phyloP scores from a whole-genome alignment of 1,140 invertebrate genomes.

The Thrips palmi region DNA sequence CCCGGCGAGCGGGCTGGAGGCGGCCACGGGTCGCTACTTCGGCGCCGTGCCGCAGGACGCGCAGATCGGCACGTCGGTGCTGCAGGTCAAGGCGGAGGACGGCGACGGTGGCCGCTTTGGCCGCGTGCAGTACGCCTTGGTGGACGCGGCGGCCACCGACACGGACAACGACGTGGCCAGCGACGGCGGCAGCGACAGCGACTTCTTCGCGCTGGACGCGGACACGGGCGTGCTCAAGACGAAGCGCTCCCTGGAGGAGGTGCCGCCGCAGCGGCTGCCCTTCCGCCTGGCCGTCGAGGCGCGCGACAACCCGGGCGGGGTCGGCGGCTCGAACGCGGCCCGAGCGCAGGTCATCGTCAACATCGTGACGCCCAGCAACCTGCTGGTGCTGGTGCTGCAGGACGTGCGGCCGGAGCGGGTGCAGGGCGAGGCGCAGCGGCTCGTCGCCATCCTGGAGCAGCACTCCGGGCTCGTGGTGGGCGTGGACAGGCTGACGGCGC shows the following conservation, averaged over 20 bases:
- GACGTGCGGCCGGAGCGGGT: conserved; percentile 52
- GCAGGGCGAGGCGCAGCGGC: conserved; percentile 37
- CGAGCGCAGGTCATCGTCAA: conserved; percentile 43
- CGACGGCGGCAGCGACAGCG: conserved; percentile 35
- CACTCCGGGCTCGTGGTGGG: conserved; percentile 53
- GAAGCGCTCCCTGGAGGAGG: conserved; percentile 44
- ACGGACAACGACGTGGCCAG: conserved; percentile 49
- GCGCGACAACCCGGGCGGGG: conserved; percentile 45
- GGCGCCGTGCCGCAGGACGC: conserved; percentile 48
- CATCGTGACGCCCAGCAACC: conserved; percentile 32
- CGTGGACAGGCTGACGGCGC: conserved; percentile 52
- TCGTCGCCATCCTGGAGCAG: conserved; percentile 51
- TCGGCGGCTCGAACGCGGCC: conserved; percentile 35
- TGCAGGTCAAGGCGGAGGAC: conserved; percentile 63
- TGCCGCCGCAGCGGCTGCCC: conserved; percentile 40
- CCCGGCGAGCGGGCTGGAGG: conserved; percentile 27
- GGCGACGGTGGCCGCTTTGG: conserved; percentile 64
- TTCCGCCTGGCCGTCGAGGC: conserved; percentile 55
- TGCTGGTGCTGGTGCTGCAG: conserved; percentile 58
- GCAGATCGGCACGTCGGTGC: conserved; percentile 48
- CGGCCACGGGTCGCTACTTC: conserved; percentile 38
- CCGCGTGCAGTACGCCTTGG: conserved; percentile 48
- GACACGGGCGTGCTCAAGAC: conserved; percentile 55
- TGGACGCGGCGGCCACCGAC: conserved; percentile 33
- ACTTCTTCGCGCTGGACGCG: conserved; percentile 54